phyloP scores from a whole-genome alignment of 35 echinoderm and acorn worm genomes.

The Apostichopus japonicus region DNA sequence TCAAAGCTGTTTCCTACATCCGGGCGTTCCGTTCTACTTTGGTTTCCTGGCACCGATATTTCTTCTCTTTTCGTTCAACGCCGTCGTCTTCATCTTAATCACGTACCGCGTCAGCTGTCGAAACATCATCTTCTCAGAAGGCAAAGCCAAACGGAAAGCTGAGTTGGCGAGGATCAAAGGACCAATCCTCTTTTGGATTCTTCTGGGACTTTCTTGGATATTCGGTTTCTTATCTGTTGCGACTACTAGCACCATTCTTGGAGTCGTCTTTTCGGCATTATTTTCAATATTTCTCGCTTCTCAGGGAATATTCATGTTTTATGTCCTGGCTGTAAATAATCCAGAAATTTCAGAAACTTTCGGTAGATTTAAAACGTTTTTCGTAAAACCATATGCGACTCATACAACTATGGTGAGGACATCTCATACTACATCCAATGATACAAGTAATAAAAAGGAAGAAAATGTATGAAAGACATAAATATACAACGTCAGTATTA shows the following conservation, averaged over 20 bases:
- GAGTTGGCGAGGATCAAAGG: slow-evolving; percentile 24
- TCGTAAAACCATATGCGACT: background rate
- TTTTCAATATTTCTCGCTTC: background rate
- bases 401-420: background rate
- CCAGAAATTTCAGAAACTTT: background rate
- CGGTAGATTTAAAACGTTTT: background rate
- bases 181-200: slow-evolving; percentile 29
- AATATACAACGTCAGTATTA: no score
- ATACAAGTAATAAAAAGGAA: background rate
- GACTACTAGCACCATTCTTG: background rate
- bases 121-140: background rate
- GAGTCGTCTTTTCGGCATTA: background rate
- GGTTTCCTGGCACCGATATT: background rate
- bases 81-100: background rate
- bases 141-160: slow-evolving; percentile 1
- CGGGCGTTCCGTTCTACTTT: background rate
- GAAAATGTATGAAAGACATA: no score
- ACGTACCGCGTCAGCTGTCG: slow-evolving; percentile 27
- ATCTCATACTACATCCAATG: background rate
- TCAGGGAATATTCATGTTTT: slow-evolving; percentile 35
- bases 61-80: background rate
- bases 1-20: slow-evolving; percentile 8
- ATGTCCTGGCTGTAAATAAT: slow-evolving; percentile 29
- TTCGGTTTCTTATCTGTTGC: background rate
- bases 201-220: slow-evolving; percentile 5